Evolutionary conservation across 2,113 vertebrate species (phyloP).

Genomic region (Pantherophis guttatus): DNA sequence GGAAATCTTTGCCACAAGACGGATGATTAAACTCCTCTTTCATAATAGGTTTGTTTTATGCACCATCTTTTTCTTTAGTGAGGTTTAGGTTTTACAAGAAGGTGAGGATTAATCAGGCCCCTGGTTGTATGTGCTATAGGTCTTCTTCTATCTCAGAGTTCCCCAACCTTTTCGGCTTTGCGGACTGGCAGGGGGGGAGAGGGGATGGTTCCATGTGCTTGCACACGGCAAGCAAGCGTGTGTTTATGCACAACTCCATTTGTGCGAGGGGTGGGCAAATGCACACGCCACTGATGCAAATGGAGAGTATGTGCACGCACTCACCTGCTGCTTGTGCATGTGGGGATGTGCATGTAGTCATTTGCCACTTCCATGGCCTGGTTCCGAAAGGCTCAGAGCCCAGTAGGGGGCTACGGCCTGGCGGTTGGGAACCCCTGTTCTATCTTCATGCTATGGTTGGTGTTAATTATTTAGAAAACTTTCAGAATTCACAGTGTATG

Average conservation of each 20-base stretch:
- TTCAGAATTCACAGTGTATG: neutral
- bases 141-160: neutral
- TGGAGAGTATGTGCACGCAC: neutral
- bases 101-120: neutral
- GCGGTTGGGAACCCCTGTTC: neutral
- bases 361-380: neutral
- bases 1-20: neutral
- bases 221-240: fast-evolving
- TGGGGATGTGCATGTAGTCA: neutral
- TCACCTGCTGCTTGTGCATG: neutral
- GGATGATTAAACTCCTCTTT: neutral
- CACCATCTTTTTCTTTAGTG: neutral
- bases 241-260: neutral
- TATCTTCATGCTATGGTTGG: neutral
- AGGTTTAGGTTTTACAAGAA: neutral
- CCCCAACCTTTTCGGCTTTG: neutral
- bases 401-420: no score
- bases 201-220: neutral
- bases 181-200: no score
- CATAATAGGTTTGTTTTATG: no score
- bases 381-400: neutral
- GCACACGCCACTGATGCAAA: neutral
- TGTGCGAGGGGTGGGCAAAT: neutral
- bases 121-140: neutral
- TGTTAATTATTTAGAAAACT: neutral